Evolutionary conservation across 2,797 vertebrate genomes (phyloP), one percentile per base, ranked within the genome.

Genomic region (Merluccius polli): DNA sequence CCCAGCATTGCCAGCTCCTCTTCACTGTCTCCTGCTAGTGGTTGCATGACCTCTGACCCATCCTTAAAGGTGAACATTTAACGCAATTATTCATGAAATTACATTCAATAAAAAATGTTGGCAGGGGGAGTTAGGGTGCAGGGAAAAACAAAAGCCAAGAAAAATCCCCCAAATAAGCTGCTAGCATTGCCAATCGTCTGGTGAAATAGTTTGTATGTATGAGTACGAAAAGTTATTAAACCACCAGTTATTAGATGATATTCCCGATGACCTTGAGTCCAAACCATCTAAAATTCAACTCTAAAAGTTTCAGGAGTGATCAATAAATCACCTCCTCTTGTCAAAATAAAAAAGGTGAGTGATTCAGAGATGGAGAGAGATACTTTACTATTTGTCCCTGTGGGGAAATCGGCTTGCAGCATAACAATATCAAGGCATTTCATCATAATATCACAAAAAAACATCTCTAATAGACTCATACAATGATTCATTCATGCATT

Each of bases 31-130:
- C 90, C 90, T 8, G 73, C 68, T 0, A 87, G 84, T 59, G 83
- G 89, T 79, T 92, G 90, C 78, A 73, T 79, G 71, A 84, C 85
- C 38, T 81, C 79, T 63, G 91, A 88, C 1, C 92, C 84, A 70
- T 91, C 93, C 96, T 96, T 88, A 70, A 86, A 79, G 76, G 77
- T 68, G 82, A 87, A 59, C 79, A 86, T 86, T 84, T 74, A 82
- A 79, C 59, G 82, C 32, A 79, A 75, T 84, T 83, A 85, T 82
- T 90, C 71, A 75, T 52, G 72, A 78, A 65, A 80, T 59, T 41
- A 73, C 21, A 24, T 59, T 21, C 3, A 1, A 13, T 48, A 36
- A 36, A 36, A 36, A 7, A 36, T 21, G 18, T 48, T 4, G 5
- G 44, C 16, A 21, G 5, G 44, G 44, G 44, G 44, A 18, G 44